Conservation (phyloP, 1,140 invertebrate species). For the Eueides isabella region DNA sequence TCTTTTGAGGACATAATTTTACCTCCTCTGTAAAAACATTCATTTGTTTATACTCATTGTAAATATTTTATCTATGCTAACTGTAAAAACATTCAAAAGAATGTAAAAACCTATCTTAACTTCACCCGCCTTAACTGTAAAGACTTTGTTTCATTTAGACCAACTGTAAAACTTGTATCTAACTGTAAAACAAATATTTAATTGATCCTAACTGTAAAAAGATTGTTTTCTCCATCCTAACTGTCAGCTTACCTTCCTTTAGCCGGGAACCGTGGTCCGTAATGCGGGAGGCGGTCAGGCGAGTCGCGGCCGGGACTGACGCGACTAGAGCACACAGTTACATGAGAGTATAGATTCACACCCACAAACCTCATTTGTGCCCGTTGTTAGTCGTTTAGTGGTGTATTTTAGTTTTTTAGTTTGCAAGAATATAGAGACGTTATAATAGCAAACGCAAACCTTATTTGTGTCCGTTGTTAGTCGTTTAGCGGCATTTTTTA, state of each 20-base stretch:
- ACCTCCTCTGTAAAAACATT: too few species aligned
- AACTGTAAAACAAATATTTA: too few species aligned
- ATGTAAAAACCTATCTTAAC: too few species aligned
- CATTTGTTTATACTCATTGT: too few species aligned
- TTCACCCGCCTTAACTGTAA: too few species aligned
- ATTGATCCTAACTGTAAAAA: not conserved
- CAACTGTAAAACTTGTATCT: too few species aligned
- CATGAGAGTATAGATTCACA: slow-evolving; percentile 47
- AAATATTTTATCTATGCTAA: too few species aligned
- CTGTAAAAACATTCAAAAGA: too few species aligned
- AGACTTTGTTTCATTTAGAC: too few species aligned
- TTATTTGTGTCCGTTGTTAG: slow-evolving; percentile 32
- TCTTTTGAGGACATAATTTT: too few species aligned
- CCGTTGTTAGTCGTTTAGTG: slow-evolving; percentile 32
- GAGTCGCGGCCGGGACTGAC: slow-evolving; percentile 91
- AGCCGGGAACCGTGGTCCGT: slow-evolving; percentile 92
- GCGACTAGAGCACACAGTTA: slow-evolving; percentile 86
- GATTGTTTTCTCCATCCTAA: not conserved
- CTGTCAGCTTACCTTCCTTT: slow-evolving; percentile 85
- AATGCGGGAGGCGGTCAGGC: slow-evolving; percentile 92
- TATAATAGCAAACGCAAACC: too few species aligned
- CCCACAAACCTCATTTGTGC: slow-evolving; percentile 41
- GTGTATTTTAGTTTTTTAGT: slow-evolving; percentile 24
- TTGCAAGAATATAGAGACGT: too few species aligned
- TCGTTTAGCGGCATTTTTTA: slow-evolving; percentile 30